These are phyloP conservation scores for Petaurus breviceps DNA, from an alignment of 2,113 vertebrate genomes.

Conservation along the genomic window DNA sequence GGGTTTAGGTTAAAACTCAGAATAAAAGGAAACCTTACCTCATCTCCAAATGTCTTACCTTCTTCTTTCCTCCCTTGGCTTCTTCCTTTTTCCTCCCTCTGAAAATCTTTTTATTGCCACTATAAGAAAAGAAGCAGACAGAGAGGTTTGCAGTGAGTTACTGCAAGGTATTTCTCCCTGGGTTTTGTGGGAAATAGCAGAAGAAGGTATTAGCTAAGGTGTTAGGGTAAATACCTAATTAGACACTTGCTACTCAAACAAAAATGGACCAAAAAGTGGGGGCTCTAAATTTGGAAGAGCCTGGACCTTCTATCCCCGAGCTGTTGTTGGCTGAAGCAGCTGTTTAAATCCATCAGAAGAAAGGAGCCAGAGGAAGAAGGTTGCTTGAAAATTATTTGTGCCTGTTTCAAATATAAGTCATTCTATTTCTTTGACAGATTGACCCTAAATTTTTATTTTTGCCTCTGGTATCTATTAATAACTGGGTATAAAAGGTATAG, in stretches of 20 bases:
- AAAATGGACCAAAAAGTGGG: neutral
- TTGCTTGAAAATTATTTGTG: neutral
- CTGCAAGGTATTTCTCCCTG: neutral
- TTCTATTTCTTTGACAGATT: neutral
- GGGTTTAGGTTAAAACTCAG: neutral
- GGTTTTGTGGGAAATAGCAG: conserved; percentile 57
- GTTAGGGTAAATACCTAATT: conserved; percentile 67
- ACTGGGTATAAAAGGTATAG: neutral
- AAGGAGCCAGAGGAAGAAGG: neutral
- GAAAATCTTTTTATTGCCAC: conserved; percentile 26
- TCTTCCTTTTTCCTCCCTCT: neutral
- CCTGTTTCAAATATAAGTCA: neutral
- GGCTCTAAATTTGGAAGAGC: neutral
- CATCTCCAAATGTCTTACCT: neutral
- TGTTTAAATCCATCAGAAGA: neutral
- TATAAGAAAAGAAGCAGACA: conserved; percentile 41
- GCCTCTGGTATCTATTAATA: neutral
- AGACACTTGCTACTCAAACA: conserved; percentile 11
- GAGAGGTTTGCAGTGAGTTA: conserved; percentile 36
- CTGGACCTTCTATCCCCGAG: neutral
- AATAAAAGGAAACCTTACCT: neutral
- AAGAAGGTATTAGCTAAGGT: conserved; percentile 68
- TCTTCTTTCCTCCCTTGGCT: neutral
- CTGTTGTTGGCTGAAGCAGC: neutral
- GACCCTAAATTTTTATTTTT: neutral